Percentiles rank a stretch among this genome's conserved stretches.
These are phyloP conservation scores for Altica lythri DNA, from an alignment of 2,888 invertebrate species.

Conservation along the genomic window DNA sequence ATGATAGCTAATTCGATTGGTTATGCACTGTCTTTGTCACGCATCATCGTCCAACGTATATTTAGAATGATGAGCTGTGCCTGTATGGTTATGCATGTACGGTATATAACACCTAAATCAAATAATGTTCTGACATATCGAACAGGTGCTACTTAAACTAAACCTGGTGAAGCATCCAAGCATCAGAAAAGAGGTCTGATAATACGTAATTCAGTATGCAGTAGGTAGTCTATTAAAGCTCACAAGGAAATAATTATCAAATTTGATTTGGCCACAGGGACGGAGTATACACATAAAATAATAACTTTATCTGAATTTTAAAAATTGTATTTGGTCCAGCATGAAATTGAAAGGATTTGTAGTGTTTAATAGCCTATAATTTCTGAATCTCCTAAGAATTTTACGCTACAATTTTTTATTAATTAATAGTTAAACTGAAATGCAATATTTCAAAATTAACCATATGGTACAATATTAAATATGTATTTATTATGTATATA, in stretches of 20 bases:
- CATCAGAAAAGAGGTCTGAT: conserved; percentile 15
- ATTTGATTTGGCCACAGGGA: conserved; percentile 10
- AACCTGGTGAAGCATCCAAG: conserved; percentile 7
- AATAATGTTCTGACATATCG: conserved; percentile 12
- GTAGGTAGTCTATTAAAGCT: conserved; percentile 12
- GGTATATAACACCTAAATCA: conserved; percentile 12
- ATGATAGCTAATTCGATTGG: conserved; percentile 19
- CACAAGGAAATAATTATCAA: conserved; percentile 11
- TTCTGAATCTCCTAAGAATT: too few relatives aligned
- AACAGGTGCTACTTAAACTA: conserved; percentile 17
- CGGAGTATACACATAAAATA: conserved; percentile 3
- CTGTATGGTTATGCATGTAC: conserved; percentile 7
- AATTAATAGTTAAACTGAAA: neutral
- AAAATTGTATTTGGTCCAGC: too few relatives aligned
- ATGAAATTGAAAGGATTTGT: too few relatives aligned
- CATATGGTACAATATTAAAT: conserved; percentile 10
- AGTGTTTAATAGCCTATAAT: too few relatives aligned
- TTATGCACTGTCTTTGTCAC: conserved; percentile 16
- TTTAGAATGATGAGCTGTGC: conserved; percentile 9
- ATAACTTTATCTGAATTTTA: too few relatives aligned
- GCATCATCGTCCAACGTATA: conserved; percentile 12
- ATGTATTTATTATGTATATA: conserved; percentile 10
- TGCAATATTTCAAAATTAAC: neutral
- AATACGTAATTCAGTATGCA: conserved; percentile 16
- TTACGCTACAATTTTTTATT: too few relatives aligned